Evolutionary conservation across 2,113 vertebrate genomes (phyloP).

Genomic region (Laticauda colubrina): DNA sequence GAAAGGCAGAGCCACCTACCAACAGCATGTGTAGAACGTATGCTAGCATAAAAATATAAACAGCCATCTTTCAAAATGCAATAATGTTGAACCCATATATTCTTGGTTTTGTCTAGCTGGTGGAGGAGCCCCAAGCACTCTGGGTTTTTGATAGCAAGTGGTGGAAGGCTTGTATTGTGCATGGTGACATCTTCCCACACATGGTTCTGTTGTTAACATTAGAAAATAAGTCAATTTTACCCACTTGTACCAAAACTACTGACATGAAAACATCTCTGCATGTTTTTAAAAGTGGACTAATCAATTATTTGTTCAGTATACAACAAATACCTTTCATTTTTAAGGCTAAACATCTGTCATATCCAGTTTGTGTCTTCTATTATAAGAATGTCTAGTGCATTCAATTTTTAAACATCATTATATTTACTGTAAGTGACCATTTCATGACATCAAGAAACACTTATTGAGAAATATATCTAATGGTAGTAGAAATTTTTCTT

Average conservation of each 20-base stretch:
- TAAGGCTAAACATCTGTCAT: background rate
- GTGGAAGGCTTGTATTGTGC: constrained; percentile 85
- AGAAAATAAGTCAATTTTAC: background rate
- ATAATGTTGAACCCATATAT: constrained; percentile 81
- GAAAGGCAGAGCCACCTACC: constrained; percentile 63
- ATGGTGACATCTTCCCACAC: constrained; percentile 89
- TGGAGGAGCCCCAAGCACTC: constrained; percentile 88
- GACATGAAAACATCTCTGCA: background rate
- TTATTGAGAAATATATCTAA: background rate
- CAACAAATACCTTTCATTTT: background rate
- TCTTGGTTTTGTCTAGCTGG: constrained; percentile 77
- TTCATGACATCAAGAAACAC: background rate
- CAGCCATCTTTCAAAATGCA: constrained; percentile 89
- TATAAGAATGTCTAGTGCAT: background rate
- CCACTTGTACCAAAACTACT: background rate
- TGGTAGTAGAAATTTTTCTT: background rate
- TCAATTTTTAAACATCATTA: background rate
- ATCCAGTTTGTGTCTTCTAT: background rate
- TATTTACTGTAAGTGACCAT: background rate
- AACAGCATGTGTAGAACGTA: constrained; percentile 80
- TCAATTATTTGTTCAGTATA: background rate
- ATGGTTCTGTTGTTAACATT: constrained; percentile 72
- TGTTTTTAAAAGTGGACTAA: background rate
- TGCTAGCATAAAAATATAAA: constrained; percentile 83
- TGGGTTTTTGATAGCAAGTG: constrained; percentile 86